Conservation (phyloP, 2,888 invertebrate genomes). For the Nysson spinosus region DNA sequence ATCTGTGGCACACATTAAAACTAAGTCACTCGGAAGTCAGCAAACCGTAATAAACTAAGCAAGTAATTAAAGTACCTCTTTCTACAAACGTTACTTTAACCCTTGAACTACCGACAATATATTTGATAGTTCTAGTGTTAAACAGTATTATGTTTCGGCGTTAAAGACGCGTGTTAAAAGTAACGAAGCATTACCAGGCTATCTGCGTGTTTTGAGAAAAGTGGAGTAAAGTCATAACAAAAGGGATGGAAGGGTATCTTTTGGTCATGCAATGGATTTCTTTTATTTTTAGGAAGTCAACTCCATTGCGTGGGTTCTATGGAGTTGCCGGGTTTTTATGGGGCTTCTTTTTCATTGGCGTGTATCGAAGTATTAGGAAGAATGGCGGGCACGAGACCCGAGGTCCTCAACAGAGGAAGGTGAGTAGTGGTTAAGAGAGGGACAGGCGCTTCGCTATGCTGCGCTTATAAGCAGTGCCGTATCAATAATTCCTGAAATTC, state of each 20-base stretch:
- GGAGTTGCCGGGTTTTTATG: slow-evolving; percentile 33
- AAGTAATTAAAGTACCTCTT: too few species aligned
- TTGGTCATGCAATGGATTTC: slow-evolving; percentile 8
- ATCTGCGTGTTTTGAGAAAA: too few species aligned
- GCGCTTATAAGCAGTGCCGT: slow-evolving; percentile 58
- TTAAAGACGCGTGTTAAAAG: too few species aligned
- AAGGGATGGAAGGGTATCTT: not conserved
- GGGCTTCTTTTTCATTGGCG: slow-evolving; percentile 19
- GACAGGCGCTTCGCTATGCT: slow-evolving; percentile 60
- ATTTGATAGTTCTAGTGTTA: too few species aligned
- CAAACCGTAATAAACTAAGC: too few species aligned
- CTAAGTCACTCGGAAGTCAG: too few species aligned
- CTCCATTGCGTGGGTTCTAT: slow-evolving; percentile 30
- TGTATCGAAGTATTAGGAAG: slow-evolving; percentile 60
- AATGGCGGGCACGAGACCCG: slow-evolving; percentile 60
- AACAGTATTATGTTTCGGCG: too few species aligned
- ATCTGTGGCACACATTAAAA: too few species aligned
- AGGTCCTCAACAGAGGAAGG: slow-evolving; percentile 52
- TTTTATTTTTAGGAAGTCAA: slow-evolving; percentile 46
- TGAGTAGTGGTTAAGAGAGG: slow-evolving; percentile 52
- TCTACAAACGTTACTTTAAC: too few species aligned
- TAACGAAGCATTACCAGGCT: too few species aligned
- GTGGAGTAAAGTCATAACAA: slow-evolving; percentile 11
- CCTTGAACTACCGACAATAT: too few species aligned
- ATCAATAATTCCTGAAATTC: not conserved